A percentile compares a stretch with the other conserved stretches of the same genome.
Evolutionary conservation across 2,797 vertebrate genomes (phyloP).

Genomic region (Florisuga fusca): DNA sequence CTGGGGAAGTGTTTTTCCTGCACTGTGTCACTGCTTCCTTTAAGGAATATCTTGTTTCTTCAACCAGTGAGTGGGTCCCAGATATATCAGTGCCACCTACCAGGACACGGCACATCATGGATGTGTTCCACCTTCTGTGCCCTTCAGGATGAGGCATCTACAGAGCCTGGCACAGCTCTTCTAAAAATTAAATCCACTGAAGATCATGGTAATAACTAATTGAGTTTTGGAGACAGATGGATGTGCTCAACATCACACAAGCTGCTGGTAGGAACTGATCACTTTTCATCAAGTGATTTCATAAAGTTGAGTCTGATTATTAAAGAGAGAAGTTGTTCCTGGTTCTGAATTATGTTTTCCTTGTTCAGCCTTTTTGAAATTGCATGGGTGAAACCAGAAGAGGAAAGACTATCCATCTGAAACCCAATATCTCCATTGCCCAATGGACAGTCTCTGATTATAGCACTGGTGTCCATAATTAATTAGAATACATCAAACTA

Average conservation of each 20-base stretch:
- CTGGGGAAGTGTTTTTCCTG: not conserved
- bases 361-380: not conserved
- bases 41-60: not conserved
- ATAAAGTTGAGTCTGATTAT: not conserved
- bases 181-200: not conserved
- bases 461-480: slow-evolving; percentile 20
- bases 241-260: not conserved
- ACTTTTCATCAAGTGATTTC: not conserved
- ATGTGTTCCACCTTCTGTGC: not conserved
- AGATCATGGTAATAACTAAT: not conserved
- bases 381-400: not conserved
- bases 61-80: not conserved
- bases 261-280: not conserved
- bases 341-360: not conserved
- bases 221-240: not conserved
- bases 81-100: not conserved
- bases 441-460: slow-evolving; percentile 8
- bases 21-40: not conserved
- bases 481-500: slow-evolving; percentile 51
- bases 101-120: not conserved
- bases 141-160: fast-evolving
- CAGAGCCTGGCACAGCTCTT: not conserved
- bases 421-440: slow-evolving; percentile 11
- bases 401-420: not conserved
- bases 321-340: not conserved